Conservation (phyloP, 1,140 invertebrate genomes). For the Sitobion miscanthi region DNA sequence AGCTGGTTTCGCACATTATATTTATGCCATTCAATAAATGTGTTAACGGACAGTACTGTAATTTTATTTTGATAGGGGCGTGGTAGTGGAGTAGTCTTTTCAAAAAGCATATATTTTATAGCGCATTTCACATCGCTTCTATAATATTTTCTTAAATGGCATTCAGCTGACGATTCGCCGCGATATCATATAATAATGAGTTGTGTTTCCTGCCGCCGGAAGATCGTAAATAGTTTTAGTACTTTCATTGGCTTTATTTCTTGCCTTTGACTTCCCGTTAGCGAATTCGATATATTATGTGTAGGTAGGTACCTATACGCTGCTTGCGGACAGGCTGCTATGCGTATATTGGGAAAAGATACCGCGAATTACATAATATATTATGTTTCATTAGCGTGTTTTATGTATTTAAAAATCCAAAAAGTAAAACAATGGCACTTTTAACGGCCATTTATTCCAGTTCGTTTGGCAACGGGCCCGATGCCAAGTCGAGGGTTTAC, state of each 20-base stretch:
- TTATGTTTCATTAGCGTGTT: constrained; percentile 37
- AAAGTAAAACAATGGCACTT: constrained; percentile 39
- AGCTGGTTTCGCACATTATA: not conserved
- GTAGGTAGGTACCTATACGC: not conserved
- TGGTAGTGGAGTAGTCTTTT: not conserved
- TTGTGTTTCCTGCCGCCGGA: not conserved
- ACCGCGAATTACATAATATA: not conserved
- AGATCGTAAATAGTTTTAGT: not conserved
- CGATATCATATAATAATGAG: not conserved
- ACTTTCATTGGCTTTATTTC: not conserved
- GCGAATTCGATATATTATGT: not conserved
- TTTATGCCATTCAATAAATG: not conserved
- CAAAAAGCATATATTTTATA: not conserved
- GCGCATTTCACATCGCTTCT: not conserved
- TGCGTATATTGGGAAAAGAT: not conserved
- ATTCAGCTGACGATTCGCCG: not conserved
- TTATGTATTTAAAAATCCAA: constrained; percentile 43
- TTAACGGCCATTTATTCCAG: constrained; percentile 40
- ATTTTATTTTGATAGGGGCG: not conserved
- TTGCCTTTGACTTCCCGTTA: not conserved
- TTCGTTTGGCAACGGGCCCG: constrained; percentile 26
- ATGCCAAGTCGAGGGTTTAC: constrained; percentile 30
- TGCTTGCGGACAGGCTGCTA: not conserved
- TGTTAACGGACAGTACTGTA: not conserved
- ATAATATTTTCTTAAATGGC: not conserved